Conservation (phyloP, 2,797 vertebrate species). For the Lagorchestes hirsutus region DNA sequence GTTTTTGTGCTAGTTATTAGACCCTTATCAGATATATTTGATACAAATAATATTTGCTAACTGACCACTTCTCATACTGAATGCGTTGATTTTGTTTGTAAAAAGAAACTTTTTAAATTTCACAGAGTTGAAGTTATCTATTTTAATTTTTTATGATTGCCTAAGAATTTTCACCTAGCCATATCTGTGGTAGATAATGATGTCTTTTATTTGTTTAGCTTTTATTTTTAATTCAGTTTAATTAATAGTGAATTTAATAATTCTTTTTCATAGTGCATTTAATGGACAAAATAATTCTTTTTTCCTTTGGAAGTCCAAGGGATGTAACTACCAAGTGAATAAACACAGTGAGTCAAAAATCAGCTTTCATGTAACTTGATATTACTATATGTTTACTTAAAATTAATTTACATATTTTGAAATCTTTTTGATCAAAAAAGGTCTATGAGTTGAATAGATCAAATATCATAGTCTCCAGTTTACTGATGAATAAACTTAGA, state of each 20-base stretch:
- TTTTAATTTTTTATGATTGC: not conserved
- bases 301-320: not conserved
- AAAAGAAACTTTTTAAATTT: not conserved
- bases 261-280: not conserved
- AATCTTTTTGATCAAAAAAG: not conserved
- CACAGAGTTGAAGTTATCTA: not conserved
- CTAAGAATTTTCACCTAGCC: not conserved
- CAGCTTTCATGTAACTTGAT: not conserved
- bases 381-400: not conserved
- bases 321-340: not conserved
- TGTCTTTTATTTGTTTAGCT: not conserved
- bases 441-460: not conserved
- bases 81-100: not conserved
- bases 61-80: not conserved
- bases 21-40: not conserved
- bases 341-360: not conserved
- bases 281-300: not conserved
- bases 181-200: not conserved
- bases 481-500: not conserved
- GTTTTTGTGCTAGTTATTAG: not conserved
- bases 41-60: not conserved
- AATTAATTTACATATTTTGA: not conserved
- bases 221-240: not conserved
- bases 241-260: not conserved
- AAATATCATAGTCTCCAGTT: not conserved